Conservation (phyloP, 2,888 invertebrate species). For the Oligia latruncula region DNA sequence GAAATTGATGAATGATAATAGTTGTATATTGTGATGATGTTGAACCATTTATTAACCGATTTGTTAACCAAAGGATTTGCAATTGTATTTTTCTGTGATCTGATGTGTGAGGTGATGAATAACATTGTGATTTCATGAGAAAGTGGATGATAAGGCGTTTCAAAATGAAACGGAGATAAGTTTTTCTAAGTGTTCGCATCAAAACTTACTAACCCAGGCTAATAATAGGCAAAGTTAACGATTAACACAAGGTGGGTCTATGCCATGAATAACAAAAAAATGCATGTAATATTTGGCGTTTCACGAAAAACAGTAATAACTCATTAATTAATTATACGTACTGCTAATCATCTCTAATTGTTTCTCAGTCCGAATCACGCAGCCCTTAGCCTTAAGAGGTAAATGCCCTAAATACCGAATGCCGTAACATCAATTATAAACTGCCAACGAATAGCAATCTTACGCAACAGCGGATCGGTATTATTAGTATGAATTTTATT, state of each 20-base stretch:
- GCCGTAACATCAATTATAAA: constrained; percentile 70
- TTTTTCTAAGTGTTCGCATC: not conserved
- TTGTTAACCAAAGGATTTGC: not conserved
- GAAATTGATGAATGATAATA: constrained; percentile 40
- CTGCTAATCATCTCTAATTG: constrained; percentile 35
- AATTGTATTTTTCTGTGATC: not conserved
- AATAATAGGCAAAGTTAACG: not conserved
- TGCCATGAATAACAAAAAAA: not conserved
- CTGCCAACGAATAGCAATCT: constrained; percentile 66
- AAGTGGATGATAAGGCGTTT: not conserved
- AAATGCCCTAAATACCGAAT: constrained; percentile 58
- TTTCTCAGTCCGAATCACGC: constrained; percentile 42
- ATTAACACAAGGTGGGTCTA: not conserved
- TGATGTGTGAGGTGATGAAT: too few species aligned
- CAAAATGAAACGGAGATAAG: not conserved
- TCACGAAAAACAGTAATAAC: constrained; percentile 37
- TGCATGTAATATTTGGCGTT: constrained; percentile 11
- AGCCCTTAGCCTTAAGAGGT: constrained; percentile 60
- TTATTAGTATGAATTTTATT: constrained; percentile 75
- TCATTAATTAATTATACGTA: constrained; percentile 7
- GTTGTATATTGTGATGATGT: constrained; percentile 17
- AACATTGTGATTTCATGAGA: constrained; percentile 13
- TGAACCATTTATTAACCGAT: not conserved
- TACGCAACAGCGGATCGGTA: constrained; percentile 80
- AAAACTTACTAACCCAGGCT: not conserved